Conservation (phyloP, 2,797 vertebrate genomes). For the Uromys caudimaculatus region DNA sequence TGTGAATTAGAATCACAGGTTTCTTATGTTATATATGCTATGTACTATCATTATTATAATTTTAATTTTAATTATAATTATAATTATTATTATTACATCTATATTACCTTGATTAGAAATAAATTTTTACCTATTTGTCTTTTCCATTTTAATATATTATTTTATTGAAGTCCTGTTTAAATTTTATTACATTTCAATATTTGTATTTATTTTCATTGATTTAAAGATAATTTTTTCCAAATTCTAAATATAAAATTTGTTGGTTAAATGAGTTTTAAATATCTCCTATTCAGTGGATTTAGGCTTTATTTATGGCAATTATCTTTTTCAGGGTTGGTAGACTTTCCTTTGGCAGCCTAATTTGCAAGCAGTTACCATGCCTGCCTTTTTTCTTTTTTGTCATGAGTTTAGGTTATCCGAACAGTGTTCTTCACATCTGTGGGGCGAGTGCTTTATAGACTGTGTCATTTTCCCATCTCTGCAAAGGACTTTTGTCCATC, state of each 20-base stretch:
- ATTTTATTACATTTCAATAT: slow-evolving; percentile 19
- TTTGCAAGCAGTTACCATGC: neutral
- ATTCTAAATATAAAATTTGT: slow-evolving; percentile 17
- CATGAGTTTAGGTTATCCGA: neutral
- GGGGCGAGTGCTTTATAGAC: neutral
- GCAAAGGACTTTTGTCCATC: neutral
- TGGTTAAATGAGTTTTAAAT: neutral
- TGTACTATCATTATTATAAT: too few relatives aligned
- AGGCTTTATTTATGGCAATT: slow-evolving; percentile 8
- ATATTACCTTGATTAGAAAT: slow-evolving; percentile 15
- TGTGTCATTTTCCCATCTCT: neutral
- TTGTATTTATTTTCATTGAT: neutral
- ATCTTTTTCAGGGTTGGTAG: neutral
- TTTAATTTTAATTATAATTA: too few relatives aligned
- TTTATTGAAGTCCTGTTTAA: slow-evolving; percentile 12
- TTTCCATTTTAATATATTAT: slow-evolving; percentile 47
- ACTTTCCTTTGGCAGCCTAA: neutral
- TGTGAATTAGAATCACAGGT: neutral
- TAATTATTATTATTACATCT: slow-evolving; percentile 53
- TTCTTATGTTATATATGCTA: slow-evolving; percentile 29
- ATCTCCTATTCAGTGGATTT: neutral
- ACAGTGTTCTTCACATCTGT: neutral
- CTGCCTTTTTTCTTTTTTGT: neutral
- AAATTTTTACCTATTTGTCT: slow-evolving; percentile 33
- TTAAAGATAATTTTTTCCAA: slow-evolving; percentile 18